phyloP scores from a whole-genome alignment of 2,113 vertebrate species.

The Condylura cristata region DNA sequence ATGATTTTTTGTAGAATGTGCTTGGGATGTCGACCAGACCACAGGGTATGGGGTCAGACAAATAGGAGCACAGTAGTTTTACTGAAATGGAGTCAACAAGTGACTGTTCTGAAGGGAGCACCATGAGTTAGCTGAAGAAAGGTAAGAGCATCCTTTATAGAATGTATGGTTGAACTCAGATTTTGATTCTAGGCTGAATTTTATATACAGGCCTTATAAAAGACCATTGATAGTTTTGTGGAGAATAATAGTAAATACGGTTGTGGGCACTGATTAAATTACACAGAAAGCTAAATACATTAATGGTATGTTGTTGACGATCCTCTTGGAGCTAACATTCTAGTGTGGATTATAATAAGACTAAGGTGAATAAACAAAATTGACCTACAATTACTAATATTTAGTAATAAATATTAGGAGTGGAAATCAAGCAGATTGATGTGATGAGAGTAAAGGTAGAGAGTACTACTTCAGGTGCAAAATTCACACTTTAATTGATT shows the following conservation, averaged over 20 bases:
- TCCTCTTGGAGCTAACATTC: neutral
- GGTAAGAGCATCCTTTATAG: neutral
- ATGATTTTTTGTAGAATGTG: neutral
- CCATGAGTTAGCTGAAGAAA: too few species aligned
- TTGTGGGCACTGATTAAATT: neutral
- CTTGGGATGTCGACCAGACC: neutral
- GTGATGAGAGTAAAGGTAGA: neutral
- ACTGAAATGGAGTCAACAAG: neutral
- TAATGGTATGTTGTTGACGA: neutral
- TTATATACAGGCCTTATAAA: neutral
- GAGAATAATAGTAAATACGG: neutral
- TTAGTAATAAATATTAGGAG: neutral
- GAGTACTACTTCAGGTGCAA: neutral
- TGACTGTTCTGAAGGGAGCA: accelerated
- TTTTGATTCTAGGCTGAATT: neutral
- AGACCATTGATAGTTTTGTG: neutral
- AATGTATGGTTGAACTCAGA: neutral
- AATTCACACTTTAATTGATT: neutral
- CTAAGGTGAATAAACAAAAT: neutral
- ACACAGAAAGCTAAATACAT: neutral
- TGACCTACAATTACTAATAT: neutral
- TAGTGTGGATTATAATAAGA: neutral
- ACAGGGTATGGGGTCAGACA: neutral
- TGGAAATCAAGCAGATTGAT: neutral
- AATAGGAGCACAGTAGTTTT: neutral